Percentiles rank a stretch among this genome's conserved stretches.
phyloP scores from a whole-genome alignment of 2,888 invertebrate genomes.

The Sphaerophoria rueppellii region DNA sequence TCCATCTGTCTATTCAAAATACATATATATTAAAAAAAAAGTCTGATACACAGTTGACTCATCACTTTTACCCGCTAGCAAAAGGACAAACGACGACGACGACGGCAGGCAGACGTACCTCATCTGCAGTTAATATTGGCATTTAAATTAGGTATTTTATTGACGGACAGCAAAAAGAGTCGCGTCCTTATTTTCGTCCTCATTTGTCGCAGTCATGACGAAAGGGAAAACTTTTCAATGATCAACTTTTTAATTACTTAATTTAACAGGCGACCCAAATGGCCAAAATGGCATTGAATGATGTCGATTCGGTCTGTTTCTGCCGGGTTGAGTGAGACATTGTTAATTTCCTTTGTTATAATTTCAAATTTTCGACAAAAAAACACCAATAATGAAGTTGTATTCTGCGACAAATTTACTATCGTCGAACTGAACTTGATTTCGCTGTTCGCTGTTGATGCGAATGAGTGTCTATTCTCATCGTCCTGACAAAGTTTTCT shows the following conservation, averaged over 20 bases:
- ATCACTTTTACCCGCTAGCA: constrained; percentile 19
- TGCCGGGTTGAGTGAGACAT: constrained; percentile 17
- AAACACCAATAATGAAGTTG: constrained; percentile 43
- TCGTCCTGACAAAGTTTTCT: constrained; percentile 30
- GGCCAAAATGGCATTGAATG: constrained; percentile 51
- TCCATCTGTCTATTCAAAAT: constrained; percentile 43
- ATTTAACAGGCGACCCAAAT: constrained; percentile 62
- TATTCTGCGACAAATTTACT: constrained; percentile 56
- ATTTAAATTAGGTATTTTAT: constrained; percentile 77
- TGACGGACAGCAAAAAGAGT: constrained; percentile 47
- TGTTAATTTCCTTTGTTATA: constrained; percentile 51
- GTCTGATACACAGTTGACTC: constrained; percentile 34
- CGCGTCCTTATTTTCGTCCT: not conserved
- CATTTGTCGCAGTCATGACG: not conserved
- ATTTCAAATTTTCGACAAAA: constrained; percentile 46
- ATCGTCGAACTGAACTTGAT: constrained; percentile 48
- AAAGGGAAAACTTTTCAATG: constrained; percentile 46
- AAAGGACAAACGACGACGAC: constrained; percentile 24
- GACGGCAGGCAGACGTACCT: constrained; percentile 31
- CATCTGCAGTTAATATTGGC: constrained; percentile 77
- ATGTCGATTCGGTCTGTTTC: constrained; percentile 33
- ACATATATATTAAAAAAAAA: not conserved
- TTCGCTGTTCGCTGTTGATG: constrained; percentile 2
- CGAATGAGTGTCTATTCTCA: not conserved
- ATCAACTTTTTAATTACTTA: constrained; percentile 73